Evolutionary conservation across 1,140 invertebrate species (phyloP), one percentile per base, ranked within the genome.

Genomic region (Drosophila quadrilineata): DNA sequence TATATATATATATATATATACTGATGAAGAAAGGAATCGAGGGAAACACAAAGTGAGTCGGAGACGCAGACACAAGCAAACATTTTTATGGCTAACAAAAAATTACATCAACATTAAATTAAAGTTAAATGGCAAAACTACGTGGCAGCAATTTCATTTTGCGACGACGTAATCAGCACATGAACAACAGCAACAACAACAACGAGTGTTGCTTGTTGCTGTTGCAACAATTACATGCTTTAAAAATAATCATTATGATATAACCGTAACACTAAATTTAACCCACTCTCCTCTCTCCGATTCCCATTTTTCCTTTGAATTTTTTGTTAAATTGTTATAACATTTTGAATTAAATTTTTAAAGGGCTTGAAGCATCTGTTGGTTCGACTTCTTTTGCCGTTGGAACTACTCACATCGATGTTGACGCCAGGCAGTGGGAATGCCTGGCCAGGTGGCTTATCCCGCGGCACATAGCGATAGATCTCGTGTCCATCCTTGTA

Each of bases 401-500:
- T n/a, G n/a, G n/a, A n/a, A n/a, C 3, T 63, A 94, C 94, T 94
- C 92, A 97, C 94, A 90, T 96, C 94, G 28, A 97, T 95, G 75
- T 93, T 92, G 12, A 97, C 94, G 52, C 95, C 95, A 2, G 94
- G 92, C 45, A 94, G 88, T 17, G 93, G 92, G 75, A 96, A 96
- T 9, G 93, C 93, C 71, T 95, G 94, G n/a, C 92, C 92, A 0
- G 94, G 93, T 33, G 94, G 94, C 46, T 90, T 90, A 62, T 95
- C 94, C 28, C 93, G 91, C 3, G 95, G 95, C 40, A 96, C 92
- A 88, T 93, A 96, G 50, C 95, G 92, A 91, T 95, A 97, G 91
- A 97, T 96, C 90, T 97, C 95, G 80, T 95, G 93, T 21, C 95
- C 95, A 85, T 96, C 95, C 88, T 96, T 96, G 90, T 96, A 96